Evolutionary conservation across 2,888 invertebrate genomes (phyloP).

Genomic region (Caenorhabditis afra): DNA sequence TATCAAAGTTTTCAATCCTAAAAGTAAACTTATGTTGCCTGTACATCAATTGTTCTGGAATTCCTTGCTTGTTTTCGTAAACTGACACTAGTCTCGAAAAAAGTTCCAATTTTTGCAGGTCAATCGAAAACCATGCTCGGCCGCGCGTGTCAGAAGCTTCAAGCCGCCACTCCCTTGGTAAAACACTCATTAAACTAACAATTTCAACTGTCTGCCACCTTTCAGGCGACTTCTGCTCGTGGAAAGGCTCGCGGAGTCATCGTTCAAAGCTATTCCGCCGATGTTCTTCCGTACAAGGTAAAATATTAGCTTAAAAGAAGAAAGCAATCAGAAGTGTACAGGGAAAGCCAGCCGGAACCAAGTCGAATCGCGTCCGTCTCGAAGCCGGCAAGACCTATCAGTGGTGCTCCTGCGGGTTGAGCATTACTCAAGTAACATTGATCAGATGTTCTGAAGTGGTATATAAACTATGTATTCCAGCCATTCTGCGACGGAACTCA

Average conservation of each 20-base stretch:
- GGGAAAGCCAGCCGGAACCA: conserved; percentile 66
- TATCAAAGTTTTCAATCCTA: too few species aligned
- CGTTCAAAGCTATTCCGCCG: conserved; percentile 67
- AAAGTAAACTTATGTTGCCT: too few species aligned
- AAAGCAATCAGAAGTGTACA: conserved; percentile 3
- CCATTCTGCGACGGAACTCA: conserved; percentile 97
- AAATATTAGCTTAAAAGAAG: too few species aligned
- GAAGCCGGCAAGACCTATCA: conserved; percentile 87
- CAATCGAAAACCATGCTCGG: conserved; percentile 49
- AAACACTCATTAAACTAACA: neutral
- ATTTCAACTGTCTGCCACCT: neutral
- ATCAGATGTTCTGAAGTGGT: too few species aligned
- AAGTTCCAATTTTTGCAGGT: conserved; percentile 4
- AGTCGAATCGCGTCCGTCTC: conserved; percentile 67
- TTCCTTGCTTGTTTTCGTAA: neutral
- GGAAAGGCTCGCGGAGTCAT: conserved; percentile 68
- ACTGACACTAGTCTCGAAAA: too few species aligned
- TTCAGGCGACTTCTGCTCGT: conserved; percentile 59
- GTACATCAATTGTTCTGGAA: too few species aligned
- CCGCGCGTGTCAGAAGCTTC: conserved; percentile 55
- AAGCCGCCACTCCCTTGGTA: conserved; percentile 46
- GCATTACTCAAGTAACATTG: conserved; percentile 85
- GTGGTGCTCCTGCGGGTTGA: conserved; percentile 95
- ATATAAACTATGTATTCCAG: conserved; percentile 82
- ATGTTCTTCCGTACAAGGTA: conserved; percentile 70